Percentiles rank a stretch among this genome's conserved stretches.
These are phyloP conservation scores for Proctacanthus coquilletti DNA, from an alignment of 1,140 invertebrate genomes.

Conservation along the genomic window DNA sequence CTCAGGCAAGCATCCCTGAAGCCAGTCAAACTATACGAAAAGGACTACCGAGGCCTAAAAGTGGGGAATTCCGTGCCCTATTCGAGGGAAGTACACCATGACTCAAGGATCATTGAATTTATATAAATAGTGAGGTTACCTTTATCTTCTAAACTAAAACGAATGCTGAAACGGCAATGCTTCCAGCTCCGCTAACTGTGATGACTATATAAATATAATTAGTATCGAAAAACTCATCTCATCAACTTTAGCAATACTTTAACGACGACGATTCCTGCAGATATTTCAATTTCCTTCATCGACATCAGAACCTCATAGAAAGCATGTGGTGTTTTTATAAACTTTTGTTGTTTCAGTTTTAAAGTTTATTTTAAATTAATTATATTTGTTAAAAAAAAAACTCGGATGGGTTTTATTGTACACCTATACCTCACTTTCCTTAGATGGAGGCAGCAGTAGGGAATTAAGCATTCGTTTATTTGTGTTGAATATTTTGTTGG, in stretches of 20 bases:
- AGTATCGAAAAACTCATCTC: constrained; percentile 22
- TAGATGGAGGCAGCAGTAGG: too few relatives aligned
- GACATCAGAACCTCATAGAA: constrained; percentile 2
- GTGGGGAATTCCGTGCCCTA: constrained; percentile 28
- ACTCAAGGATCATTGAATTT: background rate
- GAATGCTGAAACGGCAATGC: constrained; percentile 5
- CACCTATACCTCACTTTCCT: too few relatives aligned
- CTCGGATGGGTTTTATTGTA: background rate
- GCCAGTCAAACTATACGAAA: constrained; percentile 26
- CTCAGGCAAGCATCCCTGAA: constrained; percentile 24
- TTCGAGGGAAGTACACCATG: constrained; percentile 28
- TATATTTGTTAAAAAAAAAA: constrained; percentile 1
- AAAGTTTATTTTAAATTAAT: constrained; percentile 1
- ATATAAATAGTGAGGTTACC: background rate
- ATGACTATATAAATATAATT: constrained; percentile 31
- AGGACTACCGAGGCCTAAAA: constrained; percentile 24
- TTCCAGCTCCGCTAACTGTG: constrained; percentile 32
- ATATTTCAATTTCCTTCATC: constrained; percentile 6
- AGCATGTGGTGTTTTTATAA: constrained; percentile 4
- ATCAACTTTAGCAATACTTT: constrained; percentile 14
- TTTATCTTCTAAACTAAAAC: constrained; percentile 5
- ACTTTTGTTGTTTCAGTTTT: constrained; percentile 2
- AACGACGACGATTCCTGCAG: constrained; percentile 5
- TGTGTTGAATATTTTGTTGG: too few relatives aligned
- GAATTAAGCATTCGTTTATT: too few relatives aligned